Percentiles rank a stretch among this genome's conserved stretches.
phyloP scores from a whole-genome alignment of 2,113 vertebrate species.

The Fulica atra region DNA sequence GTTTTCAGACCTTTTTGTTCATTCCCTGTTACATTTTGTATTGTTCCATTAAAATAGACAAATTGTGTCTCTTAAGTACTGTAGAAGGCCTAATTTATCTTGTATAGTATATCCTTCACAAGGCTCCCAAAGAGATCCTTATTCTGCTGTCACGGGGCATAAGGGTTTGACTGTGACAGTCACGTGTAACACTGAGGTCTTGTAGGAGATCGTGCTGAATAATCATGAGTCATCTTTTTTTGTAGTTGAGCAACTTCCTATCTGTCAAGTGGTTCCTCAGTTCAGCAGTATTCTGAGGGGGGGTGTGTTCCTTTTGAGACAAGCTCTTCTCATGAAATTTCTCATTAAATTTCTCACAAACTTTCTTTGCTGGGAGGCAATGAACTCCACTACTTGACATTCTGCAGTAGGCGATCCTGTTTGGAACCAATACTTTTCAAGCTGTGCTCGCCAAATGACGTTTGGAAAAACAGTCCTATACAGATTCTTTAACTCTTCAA shows the following conservation, averaged over 20 bases:
- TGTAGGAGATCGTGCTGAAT: not conserved
- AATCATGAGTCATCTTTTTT: constrained; percentile 66
- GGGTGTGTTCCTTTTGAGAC: not conserved
- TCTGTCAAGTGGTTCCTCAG: not conserved
- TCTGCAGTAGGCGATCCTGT: not conserved
- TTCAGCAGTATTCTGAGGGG: not conserved
- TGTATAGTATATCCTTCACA: not conserved
- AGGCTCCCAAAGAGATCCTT: not conserved
- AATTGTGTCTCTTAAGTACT: not conserved
- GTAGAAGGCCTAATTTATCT: not conserved
- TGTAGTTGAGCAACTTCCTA: not conserved
- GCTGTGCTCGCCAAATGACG: too few relatives aligned
- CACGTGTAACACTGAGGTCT: not conserved
- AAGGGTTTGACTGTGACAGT: not conserved
- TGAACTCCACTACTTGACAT: accelerated
- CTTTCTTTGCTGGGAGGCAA: not conserved
- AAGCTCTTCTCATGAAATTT: not conserved
- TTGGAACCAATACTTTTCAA: not conserved
- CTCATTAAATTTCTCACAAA: not conserved
- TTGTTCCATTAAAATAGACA: not conserved
- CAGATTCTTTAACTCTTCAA: not conserved
- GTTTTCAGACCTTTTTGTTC: not conserved
- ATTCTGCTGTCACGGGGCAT: not conserved
- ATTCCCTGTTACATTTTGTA: not conserved
- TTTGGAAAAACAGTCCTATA: not conserved